These are phyloP conservation scores for Thalassoma bifasciatum DNA, from an alignment of 2,113 vertebrate genomes.

Conservation along the genomic window DNA sequence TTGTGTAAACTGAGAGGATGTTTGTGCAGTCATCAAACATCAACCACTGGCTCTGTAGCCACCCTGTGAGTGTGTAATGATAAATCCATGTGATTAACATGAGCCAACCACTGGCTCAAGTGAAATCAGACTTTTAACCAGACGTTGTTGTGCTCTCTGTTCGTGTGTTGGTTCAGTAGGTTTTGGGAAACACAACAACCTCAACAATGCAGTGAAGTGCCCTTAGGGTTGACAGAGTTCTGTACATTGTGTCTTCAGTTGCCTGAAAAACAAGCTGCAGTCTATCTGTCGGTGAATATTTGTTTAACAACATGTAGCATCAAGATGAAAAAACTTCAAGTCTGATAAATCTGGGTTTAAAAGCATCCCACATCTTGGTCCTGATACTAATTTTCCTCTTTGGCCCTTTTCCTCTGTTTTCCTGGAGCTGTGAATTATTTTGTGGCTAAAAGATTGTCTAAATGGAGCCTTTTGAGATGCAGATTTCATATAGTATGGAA, in stretches of 20 bases:
- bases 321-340: not conserved
- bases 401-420: too few species aligned
- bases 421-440: too few species aligned
- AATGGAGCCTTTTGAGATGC: too few species aligned
- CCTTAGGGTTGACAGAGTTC: not conserved
- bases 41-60: not conserved
- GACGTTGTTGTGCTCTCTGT: not conserved
- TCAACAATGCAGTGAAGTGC: not conserved
- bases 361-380: not conserved
- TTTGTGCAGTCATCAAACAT: not conserved
- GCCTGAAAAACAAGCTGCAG: not conserved
- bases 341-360: not conserved
- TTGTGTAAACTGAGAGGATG: conserved; percentile 28
- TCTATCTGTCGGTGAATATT: not conserved
- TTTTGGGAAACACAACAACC: not conserved
- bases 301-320: not conserved
- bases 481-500: too few species aligned
- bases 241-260: not conserved
- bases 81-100: not conserved
- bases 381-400: too few species aligned
- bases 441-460: too few species aligned
- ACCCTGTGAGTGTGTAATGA: not conserved
- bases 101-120: not conserved
- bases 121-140: not conserved
- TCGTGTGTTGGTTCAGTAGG: not conserved